A percentile compares a stretch with the other conserved stretches of the same genome.
Evolutionary conservation across 2,797 vertebrate genomes (phyloP).

Genomic region (Heterohyrax brucei): DNA sequence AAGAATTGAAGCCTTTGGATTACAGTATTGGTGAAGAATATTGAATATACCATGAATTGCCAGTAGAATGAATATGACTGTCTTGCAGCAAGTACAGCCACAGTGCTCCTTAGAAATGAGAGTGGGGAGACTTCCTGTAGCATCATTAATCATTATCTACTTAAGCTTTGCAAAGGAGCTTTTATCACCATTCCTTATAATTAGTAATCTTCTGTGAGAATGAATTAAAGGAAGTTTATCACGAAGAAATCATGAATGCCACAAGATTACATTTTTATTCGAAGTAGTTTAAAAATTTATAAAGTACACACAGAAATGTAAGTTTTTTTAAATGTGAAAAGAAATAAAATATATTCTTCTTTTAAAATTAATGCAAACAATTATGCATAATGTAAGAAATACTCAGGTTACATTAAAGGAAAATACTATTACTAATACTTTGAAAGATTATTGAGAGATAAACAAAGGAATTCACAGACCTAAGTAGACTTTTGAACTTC

Average conservation of each 20-base stretch:
- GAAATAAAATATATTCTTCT: neutral
- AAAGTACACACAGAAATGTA: neutral
- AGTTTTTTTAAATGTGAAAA: neutral
- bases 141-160: too few relatives aligned
- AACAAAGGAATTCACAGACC: neutral
- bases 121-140: neutral
- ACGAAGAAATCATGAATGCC: neutral
- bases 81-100: too few relatives aligned
- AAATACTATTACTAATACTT: neutral
- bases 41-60: too few relatives aligned
- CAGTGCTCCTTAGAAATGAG: too few relatives aligned
- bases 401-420: neutral
- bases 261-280: neutral
- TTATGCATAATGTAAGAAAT: neutral
- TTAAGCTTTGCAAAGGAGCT: neutral
- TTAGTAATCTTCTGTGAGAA: neutral
- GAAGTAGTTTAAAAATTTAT: neutral
- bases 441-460: neutral
- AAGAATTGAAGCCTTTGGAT: too few relatives aligned
- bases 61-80: too few relatives aligned
- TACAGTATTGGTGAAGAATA: too few relatives aligned
- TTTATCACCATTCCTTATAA: neutral
- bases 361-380: neutral
- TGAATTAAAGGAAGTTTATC: neutral
- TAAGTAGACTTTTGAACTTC: neutral